A percentile compares a stretch with the other conserved stretches of the same genome.
Conservation (phyloP, 2,113 vertebrate species). For the Peromyscus maniculatus region DNA sequence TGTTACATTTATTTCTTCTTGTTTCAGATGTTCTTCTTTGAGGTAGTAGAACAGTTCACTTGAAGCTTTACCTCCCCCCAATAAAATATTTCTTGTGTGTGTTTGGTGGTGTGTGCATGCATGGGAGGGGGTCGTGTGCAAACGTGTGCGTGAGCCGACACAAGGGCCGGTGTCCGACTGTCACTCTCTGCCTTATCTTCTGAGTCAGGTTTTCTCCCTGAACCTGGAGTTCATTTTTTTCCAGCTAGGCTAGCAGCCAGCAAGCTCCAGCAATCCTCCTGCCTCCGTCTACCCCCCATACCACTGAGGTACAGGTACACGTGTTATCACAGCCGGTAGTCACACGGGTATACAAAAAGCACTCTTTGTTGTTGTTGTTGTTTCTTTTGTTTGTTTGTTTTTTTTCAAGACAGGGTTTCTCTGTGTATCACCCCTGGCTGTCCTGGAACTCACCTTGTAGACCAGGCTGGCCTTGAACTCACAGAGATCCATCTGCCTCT, state of each 20-base stretch:
- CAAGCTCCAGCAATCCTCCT: not conserved
- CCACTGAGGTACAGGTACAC: not conserved
- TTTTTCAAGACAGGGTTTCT: not conserved
- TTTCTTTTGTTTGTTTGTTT: not conserved
- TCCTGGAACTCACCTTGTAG: not conserved
- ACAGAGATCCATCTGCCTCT: not conserved
- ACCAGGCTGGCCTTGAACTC: not conserved
- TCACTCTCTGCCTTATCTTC: not conserved
- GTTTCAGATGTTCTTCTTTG: not conserved
- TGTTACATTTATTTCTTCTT: not conserved
- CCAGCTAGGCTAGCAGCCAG: not conserved
- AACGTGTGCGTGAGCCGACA: too few relatives aligned
- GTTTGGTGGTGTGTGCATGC: not conserved
- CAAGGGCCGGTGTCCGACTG: not conserved
- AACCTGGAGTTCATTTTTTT: not conserved
- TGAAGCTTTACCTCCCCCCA: not conserved
- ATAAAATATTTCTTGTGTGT: not conserved
- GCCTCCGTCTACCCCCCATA: not conserved
- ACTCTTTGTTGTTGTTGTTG: not conserved
- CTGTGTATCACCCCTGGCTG: not conserved
- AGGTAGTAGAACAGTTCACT: not conserved
- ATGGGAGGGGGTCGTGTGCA: not conserved
- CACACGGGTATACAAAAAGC: not conserved
- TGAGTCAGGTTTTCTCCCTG: not conserved
- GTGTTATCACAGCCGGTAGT: not conserved